These are phyloP conservation scores for Oryctes rhinoceros DNA, from an alignment of 1,140 invertebrate species.

Conservation along the genomic window DNA sequence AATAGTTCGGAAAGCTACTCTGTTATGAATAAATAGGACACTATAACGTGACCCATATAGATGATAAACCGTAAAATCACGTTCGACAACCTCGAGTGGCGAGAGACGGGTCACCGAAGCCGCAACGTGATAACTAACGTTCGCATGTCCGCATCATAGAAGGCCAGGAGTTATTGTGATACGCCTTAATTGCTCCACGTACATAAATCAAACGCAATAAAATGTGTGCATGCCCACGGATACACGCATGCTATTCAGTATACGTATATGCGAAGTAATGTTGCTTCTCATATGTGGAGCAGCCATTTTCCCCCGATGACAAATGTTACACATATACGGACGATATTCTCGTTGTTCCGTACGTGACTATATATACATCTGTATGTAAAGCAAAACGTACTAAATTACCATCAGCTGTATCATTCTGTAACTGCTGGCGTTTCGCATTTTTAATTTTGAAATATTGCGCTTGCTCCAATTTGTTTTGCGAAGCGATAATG, in stretches of 20 bases:
- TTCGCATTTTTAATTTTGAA: constrained; percentile 6
- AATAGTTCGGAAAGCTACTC: no score
- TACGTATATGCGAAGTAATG: background rate
- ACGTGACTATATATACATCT: no score
- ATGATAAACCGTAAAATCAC: no score
- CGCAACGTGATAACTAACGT: background rate
- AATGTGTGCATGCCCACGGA: background rate
- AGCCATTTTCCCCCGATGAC: background rate
- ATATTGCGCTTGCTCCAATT: background rate
- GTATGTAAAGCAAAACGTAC: background rate
- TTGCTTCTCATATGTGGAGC: background rate
- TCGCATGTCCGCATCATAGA: background rate
- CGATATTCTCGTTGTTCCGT: background rate
- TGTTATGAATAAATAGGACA: no score
- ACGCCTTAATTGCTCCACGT: background rate
- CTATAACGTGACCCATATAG: no score
- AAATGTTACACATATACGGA: background rate
- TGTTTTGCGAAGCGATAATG: background rate
- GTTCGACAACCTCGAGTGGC: no score
- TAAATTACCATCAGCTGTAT: background rate
- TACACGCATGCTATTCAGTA: background rate
- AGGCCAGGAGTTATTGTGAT: background rate
- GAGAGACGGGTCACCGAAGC: background rate
- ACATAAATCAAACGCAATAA: constrained; percentile 15
- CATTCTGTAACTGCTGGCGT: background rate